phyloP scores from a whole-genome alignment of 92 coral and sea anemone genomes.

The Hydrozoanthus gracilis region DNA sequence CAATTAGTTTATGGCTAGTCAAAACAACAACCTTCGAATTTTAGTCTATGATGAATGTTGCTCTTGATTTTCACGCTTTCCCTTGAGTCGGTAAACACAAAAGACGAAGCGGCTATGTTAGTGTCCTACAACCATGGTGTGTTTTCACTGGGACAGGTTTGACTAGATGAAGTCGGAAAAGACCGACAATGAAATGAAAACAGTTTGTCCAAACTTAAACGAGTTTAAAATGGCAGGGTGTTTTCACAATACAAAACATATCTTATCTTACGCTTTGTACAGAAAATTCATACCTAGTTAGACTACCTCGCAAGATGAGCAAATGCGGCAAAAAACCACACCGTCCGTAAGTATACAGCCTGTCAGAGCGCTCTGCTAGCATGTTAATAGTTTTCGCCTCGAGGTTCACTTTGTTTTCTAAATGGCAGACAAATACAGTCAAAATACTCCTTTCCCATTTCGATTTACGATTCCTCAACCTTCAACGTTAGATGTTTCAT shows the following conservation, averaged over 20 bases:
- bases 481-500: background rate
- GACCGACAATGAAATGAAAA: background rate
- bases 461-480: background rate
- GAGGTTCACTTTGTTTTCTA: conserved; percentile 5
- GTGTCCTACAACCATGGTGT: background rate
- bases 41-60: too few relatives aligned
- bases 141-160: background rate
- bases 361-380: background rate
- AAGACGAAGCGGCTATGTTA: too few relatives aligned
- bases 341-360: background rate
- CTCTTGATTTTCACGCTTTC: too few relatives aligned
- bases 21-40: too few relatives aligned
- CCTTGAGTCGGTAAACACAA: too few relatives aligned
- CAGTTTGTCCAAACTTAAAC: conserved; percentile 7
- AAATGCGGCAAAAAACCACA: background rate
- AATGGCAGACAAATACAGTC: conserved; percentile 2
- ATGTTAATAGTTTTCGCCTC: background rate
- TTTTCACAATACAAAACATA: conserved; percentile 7
- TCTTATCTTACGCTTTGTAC: background rate
- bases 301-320: background rate
- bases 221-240: background rate
- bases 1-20: too few relatives aligned
- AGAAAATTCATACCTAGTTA: conserved; percentile 2
- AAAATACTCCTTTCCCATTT: background rate
- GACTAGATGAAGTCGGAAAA: background rate